A percentile compares a stretch with the other conserved stretches of the same genome.
Conservation (phyloP, 2,888 invertebrate species). For the Oligia latruncula region DNA sequence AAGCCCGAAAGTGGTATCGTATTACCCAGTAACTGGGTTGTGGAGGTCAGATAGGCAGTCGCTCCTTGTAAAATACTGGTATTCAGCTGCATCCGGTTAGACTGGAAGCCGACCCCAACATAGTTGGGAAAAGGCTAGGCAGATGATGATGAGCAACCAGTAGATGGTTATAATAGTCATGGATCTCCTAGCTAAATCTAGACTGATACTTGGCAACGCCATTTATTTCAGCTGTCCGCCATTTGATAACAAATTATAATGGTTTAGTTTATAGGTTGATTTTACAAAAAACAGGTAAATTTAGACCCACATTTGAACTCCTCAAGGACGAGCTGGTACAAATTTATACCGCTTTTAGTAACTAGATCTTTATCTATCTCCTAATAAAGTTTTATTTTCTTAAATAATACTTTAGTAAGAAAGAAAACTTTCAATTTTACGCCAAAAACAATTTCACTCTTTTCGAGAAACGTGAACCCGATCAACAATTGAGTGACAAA, state of each 20-base stretch:
- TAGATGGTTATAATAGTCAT: background rate
- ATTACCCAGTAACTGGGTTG: too few species aligned
- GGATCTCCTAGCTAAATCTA: background rate
- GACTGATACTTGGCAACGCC: background rate
- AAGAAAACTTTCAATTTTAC: background rate
- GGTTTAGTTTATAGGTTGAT: background rate
- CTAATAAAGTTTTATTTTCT: background rate
- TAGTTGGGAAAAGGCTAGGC: too few species aligned
- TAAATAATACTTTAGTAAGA: background rate
- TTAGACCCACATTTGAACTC: background rate
- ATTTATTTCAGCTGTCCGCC: background rate
- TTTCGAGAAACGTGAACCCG: constrained; percentile 18
- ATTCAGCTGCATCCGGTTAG: too few species aligned
- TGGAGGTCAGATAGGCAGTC: too few species aligned
- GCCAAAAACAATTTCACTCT: background rate
- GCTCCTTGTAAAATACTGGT: too few species aligned
- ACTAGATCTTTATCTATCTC: background rate
- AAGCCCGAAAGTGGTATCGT: too few species aligned
- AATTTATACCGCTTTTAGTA: background rate
- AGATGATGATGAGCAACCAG: background rate
- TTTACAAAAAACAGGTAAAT: background rate
- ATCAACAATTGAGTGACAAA: constrained; percentile 50
- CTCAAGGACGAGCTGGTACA: background rate
- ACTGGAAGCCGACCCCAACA: too few species aligned
- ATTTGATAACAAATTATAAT: background rate